Conservation (phyloP, 2,797 vertebrate genomes). For the Rachycentron canadum region DNA sequence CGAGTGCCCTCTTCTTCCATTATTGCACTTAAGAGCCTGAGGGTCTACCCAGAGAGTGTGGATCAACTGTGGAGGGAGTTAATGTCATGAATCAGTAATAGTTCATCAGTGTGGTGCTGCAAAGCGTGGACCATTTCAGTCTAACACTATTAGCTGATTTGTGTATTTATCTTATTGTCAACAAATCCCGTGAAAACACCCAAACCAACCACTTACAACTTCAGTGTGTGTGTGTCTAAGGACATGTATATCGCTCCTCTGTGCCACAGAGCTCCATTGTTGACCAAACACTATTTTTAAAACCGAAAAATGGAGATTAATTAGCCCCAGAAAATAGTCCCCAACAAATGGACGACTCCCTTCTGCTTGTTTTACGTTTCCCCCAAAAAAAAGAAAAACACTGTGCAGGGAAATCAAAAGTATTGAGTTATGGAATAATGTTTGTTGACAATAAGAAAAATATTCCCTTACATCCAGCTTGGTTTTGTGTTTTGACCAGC, state of each 20-base stretch:
- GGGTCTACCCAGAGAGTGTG: background rate
- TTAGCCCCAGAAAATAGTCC: background rate
- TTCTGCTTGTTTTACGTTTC: no score
- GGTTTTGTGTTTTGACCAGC: background rate
- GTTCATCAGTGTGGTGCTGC: background rate
- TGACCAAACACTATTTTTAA: background rate
- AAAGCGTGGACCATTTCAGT: background rate
- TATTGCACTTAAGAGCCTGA: background rate
- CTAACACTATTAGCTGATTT: background rate
- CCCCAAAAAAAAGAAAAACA: no score
- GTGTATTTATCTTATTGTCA: background rate
- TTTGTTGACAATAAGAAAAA: background rate
- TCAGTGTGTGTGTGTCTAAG: background rate
- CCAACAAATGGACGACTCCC: no score
- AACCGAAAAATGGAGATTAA: background rate
- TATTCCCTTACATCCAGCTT: background rate
- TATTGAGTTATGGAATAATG: no score
- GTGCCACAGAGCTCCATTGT: background rate
- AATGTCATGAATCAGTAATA: background rate
- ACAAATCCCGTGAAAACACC: slow-evolving; percentile 6
- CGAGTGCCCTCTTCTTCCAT: background rate
- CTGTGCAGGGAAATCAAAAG: no score
- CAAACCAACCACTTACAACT: background rate
- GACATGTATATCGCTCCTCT: background rate
- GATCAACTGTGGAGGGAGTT: background rate